Percentiles rank a stretch among this genome's conserved stretches.
These are phyloP conservation scores for Ictidomys tridecemlineatus DNA, from an alignment of 2,113 vertebrate species.

Conservation along the genomic window DNA sequence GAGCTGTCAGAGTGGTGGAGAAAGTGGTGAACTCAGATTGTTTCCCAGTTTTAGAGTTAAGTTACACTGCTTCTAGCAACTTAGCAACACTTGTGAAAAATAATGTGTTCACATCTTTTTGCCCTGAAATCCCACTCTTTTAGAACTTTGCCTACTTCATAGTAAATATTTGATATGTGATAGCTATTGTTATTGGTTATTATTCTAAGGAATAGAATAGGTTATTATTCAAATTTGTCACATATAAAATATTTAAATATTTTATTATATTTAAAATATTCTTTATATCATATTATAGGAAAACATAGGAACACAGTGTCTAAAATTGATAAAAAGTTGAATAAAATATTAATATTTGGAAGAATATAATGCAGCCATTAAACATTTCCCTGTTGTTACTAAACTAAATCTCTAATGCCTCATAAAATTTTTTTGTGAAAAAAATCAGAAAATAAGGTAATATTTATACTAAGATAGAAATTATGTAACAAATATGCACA, in stretches of 20 bases:
- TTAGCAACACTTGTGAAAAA: neutral
- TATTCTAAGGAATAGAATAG: neutral
- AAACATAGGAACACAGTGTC: neutral
- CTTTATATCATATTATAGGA: neutral
- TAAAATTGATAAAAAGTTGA: conserved; percentile 4
- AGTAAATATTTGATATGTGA: neutral
- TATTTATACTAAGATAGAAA: conserved; percentile 37
- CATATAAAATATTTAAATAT: too few relatives aligned
- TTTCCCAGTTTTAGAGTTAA: neutral
- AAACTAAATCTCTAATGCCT: neutral
- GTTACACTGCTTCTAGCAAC: neutral
- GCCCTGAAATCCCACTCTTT: neutral
- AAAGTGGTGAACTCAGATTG: neutral
- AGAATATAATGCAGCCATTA: neutral
- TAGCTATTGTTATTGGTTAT: neutral
- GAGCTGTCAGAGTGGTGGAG: neutral
- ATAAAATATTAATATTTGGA: neutral
- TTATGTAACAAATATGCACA: neutral
- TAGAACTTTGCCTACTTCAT: neutral
- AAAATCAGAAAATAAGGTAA: neutral
- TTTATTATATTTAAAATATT: too few relatives aligned
- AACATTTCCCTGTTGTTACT: neutral
- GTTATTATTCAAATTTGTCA: too few relatives aligned
- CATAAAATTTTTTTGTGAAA: neutral
- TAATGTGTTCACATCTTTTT: neutral